Percentiles rank a stretch among this genome's conserved stretches.
These are phyloP conservation scores for Leptinotarsa haldemani DNA, from an alignment of 2,888 invertebrate species.

Conservation along the genomic window DNA sequence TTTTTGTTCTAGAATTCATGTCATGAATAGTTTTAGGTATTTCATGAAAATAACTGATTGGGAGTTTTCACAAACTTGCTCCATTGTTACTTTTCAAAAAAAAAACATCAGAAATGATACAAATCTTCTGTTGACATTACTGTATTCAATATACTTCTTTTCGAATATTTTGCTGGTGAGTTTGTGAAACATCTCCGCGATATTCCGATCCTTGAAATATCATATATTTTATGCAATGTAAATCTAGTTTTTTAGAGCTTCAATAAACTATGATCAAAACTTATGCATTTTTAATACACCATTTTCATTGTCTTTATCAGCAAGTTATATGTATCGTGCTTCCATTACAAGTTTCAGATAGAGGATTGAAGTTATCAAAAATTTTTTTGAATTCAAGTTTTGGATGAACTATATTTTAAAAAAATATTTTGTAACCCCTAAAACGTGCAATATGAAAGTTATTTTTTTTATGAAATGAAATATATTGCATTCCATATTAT, in stretches of 20 bases:
- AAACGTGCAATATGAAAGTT: background rate
- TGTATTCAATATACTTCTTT: background rate
- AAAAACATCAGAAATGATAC: background rate
- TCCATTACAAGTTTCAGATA: too few species aligned
- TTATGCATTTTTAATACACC: background rate
- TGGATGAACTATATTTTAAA: background rate
- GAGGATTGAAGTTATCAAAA: too few species aligned
- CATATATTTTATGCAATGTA: slow-evolving; percentile 20
- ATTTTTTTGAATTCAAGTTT: too few species aligned
- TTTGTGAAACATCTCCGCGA: slow-evolving; percentile 1
- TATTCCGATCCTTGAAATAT: slow-evolving; percentile 14
- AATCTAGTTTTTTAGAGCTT: slow-evolving; percentile 26
- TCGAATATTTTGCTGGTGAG: slow-evolving; percentile 3
- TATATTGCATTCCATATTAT: background rate
- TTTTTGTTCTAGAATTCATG: background rate
- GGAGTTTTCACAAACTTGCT: slow-evolving; percentile 3
- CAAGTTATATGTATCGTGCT: too few species aligned
- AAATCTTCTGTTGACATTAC: background rate
- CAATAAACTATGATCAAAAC: slow-evolving; percentile 17
- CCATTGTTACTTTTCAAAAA: background rate
- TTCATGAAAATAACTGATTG: slow-evolving; percentile 4
- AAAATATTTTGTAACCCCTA: background rate
- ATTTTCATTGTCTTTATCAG: background rate
- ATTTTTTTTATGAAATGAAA: background rate
- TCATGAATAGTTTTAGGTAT: slow-evolving; percentile 5